Percentiles rank a stretch among this genome's conserved stretches.
These are phyloP conservation scores for Xiphophorus hellerii DNA, from an alignment of 2,113 vertebrate genomes.

Conservation along the genomic window DNA sequence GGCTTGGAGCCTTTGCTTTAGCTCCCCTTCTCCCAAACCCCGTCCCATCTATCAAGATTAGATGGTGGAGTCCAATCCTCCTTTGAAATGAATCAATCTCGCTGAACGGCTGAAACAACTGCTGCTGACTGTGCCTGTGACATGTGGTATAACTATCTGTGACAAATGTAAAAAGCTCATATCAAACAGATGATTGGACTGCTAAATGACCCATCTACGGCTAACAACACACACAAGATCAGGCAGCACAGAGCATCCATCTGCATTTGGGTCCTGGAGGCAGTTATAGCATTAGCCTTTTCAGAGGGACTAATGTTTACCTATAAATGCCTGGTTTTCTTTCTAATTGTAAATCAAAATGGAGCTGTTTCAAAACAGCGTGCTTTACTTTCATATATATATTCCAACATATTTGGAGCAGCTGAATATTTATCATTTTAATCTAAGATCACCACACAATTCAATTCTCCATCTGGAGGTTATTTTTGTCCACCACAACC, in stretches of 20 bases:
- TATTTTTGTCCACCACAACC: no score
- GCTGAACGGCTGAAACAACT: constrained; percentile 45
- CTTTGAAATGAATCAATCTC: constrained; percentile 63
- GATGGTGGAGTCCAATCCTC: constrained; percentile 51
- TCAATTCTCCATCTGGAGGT: no score
- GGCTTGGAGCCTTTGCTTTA: constrained; percentile 34
- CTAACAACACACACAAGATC: constrained; percentile 28
- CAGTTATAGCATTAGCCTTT: constrained; percentile 74
- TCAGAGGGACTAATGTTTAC: constrained; percentile 22
- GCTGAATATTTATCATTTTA: no score
- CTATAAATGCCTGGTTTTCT: constrained; percentile 38
- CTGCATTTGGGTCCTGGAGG: constrained; percentile 52
- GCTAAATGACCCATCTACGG: constrained; percentile 60
- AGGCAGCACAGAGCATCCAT: constrained; percentile 57
- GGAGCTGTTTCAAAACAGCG: neutral
- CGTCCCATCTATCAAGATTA: constrained; percentile 72
- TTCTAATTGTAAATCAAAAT: neutral
- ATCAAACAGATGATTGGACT: constrained; percentile 56
- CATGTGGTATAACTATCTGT: constrained; percentile 43
- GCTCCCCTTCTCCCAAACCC: constrained; percentile 32
- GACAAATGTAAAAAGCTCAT: constrained; percentile 67
- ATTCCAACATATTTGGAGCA: no score
- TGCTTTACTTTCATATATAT: neutral
- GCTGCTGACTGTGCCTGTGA: constrained; percentile 48
- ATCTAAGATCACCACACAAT: no score